Evolutionary conservation across 2,113 vertebrate genomes (phyloP).

Genomic region (Grus americana): DNA sequence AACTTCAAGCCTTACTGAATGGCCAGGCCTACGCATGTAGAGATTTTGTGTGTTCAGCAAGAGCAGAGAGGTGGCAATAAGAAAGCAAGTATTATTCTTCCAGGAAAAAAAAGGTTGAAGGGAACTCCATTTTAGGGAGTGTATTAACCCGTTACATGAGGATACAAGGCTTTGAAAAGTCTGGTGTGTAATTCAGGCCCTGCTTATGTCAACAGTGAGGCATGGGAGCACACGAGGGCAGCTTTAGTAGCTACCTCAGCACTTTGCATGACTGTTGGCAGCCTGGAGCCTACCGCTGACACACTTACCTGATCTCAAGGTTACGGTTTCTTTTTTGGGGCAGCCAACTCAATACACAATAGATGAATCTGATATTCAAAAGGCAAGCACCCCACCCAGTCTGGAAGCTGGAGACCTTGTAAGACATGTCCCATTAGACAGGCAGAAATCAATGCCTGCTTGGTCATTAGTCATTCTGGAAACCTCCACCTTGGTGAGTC

Average conservation of each 20-base stretch:
- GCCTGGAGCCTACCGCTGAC: neutral
- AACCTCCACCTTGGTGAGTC: neutral
- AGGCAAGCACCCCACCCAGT: conserved; percentile 17
- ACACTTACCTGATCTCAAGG: neutral
- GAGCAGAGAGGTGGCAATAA: neutral
- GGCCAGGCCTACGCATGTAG: rapidly evolving
- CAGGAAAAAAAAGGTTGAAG: neutral
- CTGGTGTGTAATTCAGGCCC: neutral
- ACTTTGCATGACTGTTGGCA: neutral
- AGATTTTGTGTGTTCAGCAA: neutral
- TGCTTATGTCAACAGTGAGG: neutral
- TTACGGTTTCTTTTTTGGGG: neutral
- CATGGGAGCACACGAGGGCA: rapidly evolving
- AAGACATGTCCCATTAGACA: conserved; percentile 10
- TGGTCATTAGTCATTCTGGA: conserved; percentile 23
- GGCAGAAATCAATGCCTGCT: conserved; percentile 40
- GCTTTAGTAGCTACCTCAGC: neutral
- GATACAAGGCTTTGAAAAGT: neutral
- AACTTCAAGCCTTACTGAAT: neutral
- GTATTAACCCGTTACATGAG: neutral
- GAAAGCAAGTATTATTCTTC: neutral
- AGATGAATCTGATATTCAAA: conserved; percentile 37
- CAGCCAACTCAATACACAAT: neutral
- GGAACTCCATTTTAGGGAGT: neutral
- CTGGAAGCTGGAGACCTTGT: conserved; percentile 29